phyloP scores from a whole-genome alignment of 2,888 invertebrate species.

The Hirtodrosophila duncani region DNA sequence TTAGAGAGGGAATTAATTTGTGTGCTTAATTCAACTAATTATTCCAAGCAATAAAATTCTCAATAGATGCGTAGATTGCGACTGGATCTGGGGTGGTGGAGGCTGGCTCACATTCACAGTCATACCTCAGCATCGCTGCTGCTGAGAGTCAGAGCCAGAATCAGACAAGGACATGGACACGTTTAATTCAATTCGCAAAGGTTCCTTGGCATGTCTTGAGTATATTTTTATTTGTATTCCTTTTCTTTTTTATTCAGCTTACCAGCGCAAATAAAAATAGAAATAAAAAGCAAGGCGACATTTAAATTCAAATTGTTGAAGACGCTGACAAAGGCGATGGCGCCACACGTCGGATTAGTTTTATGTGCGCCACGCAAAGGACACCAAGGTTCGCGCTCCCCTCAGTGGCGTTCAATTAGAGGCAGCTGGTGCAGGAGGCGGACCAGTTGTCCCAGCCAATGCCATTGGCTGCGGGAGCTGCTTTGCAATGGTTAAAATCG shows the following conservation, averaged over 20 bases:
- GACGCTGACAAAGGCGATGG: constrained; percentile 64
- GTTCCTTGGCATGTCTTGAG: constrained; percentile 48
- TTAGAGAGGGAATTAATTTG: constrained; percentile 69
- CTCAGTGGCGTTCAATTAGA: constrained; percentile 57
- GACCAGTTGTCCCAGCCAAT: constrained; percentile 22
- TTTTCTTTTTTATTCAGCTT: constrained; percentile 44
- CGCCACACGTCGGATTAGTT: constrained; percentile 77
- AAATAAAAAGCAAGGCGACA: constrained; percentile 52
- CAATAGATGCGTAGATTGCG: constrained; percentile 59
- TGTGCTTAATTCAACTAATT: constrained; percentile 70
- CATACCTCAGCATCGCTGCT: not conserved
- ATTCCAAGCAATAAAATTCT: constrained; percentile 69
- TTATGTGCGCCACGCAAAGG: constrained; percentile 58
- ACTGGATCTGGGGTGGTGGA: constrained; percentile 11
- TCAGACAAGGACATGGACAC: constrained; percentile 50
- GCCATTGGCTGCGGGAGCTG: constrained; percentile 62
- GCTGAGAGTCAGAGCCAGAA: not conserved
- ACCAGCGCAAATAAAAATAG: constrained; percentile 51
- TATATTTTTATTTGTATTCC: constrained; percentile 9
- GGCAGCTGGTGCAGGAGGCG: constrained; percentile 3
- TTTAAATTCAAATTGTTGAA: constrained; percentile 71
- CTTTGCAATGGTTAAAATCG: constrained; percentile 71
- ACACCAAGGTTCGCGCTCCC: constrained; percentile 24
- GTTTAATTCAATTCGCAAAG: constrained; percentile 71
- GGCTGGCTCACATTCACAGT: not conserved